Conservation (phyloP, 2,113 vertebrate genomes). For the Puma concolor region DNA sequence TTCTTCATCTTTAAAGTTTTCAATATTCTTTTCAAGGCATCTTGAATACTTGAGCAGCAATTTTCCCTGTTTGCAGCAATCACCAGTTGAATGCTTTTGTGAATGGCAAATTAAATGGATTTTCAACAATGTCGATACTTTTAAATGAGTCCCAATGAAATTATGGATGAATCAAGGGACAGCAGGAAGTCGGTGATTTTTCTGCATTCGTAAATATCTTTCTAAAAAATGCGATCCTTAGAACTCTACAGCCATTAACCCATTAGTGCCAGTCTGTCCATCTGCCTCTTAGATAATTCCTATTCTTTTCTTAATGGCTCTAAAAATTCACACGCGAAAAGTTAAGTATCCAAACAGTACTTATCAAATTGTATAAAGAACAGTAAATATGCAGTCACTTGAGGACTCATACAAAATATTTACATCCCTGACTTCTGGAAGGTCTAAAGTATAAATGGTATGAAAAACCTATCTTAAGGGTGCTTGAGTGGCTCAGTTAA, state of each 20-base stretch:
- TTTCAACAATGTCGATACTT: slow-evolving; percentile 69
- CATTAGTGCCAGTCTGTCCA: neutral
- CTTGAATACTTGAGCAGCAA: slow-evolving; percentile 61
- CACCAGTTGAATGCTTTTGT: slow-evolving; percentile 70
- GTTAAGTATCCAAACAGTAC: neutral
- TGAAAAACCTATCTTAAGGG: neutral
- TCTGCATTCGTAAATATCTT: slow-evolving; percentile 52
- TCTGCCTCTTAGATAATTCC: neutral
- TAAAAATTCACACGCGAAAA: neutral
- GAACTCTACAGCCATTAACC: slow-evolving; percentile 52
- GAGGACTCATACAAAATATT: neutral
- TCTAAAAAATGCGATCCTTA: slow-evolving; percentile 29
- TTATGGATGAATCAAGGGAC: slow-evolving; percentile 67
- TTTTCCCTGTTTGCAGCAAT: slow-evolving; percentile 67
- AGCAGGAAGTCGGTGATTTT: slow-evolving; percentile 65
- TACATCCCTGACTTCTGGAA: neutral
- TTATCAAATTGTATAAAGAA: neutral
- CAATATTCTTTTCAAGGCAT: slow-evolving; percentile 64
- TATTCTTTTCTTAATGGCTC: neutral
- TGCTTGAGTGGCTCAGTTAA: no score
- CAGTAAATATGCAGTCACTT: neutral
- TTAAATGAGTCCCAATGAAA: slow-evolving; percentile 61
- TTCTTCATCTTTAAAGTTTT: slow-evolving; percentile 57
- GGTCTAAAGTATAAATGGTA: neutral
- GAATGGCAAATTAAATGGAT: slow-evolving; percentile 73